Evolutionary conservation across 2,113 vertebrate species (phyloP), one percentile per base, ranked within the genome.

Genomic region (Corythaixoides concolor): DNA sequence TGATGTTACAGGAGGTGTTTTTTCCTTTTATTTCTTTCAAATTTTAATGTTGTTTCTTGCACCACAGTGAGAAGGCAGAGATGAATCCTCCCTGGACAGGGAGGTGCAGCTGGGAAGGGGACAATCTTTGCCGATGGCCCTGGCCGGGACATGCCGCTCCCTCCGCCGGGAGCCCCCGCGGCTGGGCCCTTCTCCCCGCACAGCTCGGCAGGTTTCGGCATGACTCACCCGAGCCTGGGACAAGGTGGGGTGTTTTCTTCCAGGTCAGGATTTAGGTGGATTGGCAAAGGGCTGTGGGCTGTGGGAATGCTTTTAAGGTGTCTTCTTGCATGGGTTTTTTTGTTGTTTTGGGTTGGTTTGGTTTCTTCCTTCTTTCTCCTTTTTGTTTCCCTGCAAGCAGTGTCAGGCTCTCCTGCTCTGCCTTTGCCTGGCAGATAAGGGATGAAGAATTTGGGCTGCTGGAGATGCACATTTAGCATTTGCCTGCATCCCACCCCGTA

Each of bases 241-340:
- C 43, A 18, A 96, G 84, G 90, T 93, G 64, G 64, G 64, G 87
- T 94, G 89, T 74, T 91, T 81, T 62, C 81, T 93, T 89, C 84
- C 79, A 93, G 91, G 73, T 92, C 91, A 84, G 94, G 83, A 84
- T 77, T 90, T 88, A 84, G 79, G 47, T 95, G 79, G 85, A 73
- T 95, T 93, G 95, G 93, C 89, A 67, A 30, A 89, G 64, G 75
- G 93, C 69, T 92, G 77, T 70, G 64, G 75, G 93, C 69, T 92
- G 77, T 70, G 79, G 75, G 83, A 97, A 88, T 92, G 88, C 72
- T 96, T 93, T 85, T 85, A 84, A 93, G 72, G 79, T 83, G 62
- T 80, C 60, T 24, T 91, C 58, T 84, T 64, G 75, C 63, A 3
- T 9, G 27, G 33, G 28, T 32, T 39, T 28, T 53, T 17, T 37